Evolutionary conservation across 2,113 vertebrate genomes (phyloP).

Genomic region (Ameiurus melas): DNA sequence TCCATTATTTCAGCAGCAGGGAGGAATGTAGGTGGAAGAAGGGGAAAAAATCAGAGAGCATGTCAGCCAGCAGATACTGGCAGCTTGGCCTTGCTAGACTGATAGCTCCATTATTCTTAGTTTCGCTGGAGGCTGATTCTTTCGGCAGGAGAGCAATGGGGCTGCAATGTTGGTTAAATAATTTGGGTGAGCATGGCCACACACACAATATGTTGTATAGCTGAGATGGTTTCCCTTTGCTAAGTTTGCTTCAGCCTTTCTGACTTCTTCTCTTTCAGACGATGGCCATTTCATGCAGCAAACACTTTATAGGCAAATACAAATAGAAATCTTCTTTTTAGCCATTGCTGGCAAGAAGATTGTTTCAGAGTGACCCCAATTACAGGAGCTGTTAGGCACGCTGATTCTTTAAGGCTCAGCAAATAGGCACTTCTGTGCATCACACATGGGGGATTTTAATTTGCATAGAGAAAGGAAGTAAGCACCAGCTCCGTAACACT

Average conservation of each 20-base stretch:
- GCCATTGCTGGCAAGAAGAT: conserved; percentile 39
- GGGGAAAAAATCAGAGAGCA: conserved; percentile 35
- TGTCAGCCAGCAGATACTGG: conserved; percentile 47
- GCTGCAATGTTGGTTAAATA: background rate
- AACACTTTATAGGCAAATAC: conserved; percentile 16
- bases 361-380: conserved; percentile 55
- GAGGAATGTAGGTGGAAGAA: conserved; percentile 43
- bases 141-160: conserved; percentile 2
- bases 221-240: conserved; percentile 9
- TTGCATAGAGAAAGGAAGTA: conserved; percentile 40
- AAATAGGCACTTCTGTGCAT: conserved; percentile 46
- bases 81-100: conserved; percentile 36
- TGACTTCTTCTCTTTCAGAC: background rate
- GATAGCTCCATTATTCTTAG: conserved; percentile 52
- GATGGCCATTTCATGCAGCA: background rate
- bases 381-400: conserved; percentile 49
- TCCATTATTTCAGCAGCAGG: conserved; percentile 50
- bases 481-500: conserved; percentile 31
- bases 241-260: background rate
- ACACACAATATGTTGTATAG: background rate
- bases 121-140: conserved; percentile 25
- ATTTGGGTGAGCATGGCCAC: background rate
- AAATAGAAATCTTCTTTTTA: conserved; percentile 39
- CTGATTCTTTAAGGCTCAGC: conserved; percentile 47
- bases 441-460: conserved; percentile 44